Base-by-base conservation (phyloP, 1,140 invertebrate genomes). In the Ceratosolen fusciceps region DNA sequence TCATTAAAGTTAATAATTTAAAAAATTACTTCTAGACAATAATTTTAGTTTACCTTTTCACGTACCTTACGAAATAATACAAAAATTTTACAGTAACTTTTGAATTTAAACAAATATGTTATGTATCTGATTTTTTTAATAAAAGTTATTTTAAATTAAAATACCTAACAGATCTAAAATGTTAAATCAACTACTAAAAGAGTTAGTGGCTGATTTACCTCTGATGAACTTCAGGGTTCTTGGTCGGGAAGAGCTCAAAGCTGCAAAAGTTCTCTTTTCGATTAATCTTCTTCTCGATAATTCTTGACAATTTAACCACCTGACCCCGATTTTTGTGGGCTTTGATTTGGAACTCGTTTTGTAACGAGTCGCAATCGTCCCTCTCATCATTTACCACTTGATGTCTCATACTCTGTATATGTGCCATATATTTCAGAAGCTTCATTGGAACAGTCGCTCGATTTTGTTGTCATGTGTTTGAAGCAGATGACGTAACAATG, bases 181-280 rank as follows among this genome's bases (percentile, higher is more conserved):
- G 39, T 43, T 43, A 43, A 5, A 43, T 43, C 12, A 43, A 43
- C 12, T 43, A 43, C n/a, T n/a, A n/a, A n/a, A n/a, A 43, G 12
- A 43, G 12, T 60, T 9, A 26, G n/a, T 26, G 29, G 1, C 26
- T 2, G 5, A 81, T 54, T 37, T 82, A 87, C 85, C 82, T 83
- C 54, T 82, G 49, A 47, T 84, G 83, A 74, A 82, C 21, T 14
- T 62, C 74, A 0, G 31, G 8, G 26, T 74, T 78, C 39, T 79
- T 81, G 19, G 26, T 39, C 8, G 83, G 81, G 19, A 82, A 67
- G 8, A 88, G 52, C 65, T 88, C 86, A 9, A 85, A 83, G 19
- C 87, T 86, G 56, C 70, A 87, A 37, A 85, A 88, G 29, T 72
- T 73, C 10, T 83, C 77, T 10, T 81, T 82, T 24, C 58, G 76